Evolutionary conservation across 1,140 invertebrate species (phyloP).

Genomic region (Zophobas atratus): DNA sequence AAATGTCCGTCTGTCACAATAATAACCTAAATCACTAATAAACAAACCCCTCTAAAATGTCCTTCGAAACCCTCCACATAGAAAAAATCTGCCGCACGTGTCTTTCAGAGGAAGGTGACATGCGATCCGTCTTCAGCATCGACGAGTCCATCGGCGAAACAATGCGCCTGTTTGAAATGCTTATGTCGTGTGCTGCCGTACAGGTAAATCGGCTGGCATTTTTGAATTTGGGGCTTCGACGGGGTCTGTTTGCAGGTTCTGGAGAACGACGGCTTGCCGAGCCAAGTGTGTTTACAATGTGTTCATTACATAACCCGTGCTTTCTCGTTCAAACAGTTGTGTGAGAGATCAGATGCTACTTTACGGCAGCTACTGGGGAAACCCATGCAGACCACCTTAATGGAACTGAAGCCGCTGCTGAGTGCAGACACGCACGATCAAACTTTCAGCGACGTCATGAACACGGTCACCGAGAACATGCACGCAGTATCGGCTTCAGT

Average conservation of each 20-base stretch:
- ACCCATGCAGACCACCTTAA: slow-evolving; percentile 43
- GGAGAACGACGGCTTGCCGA: slow-evolving; percentile 68
- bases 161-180: slow-evolving; percentile 58
- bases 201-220: slow-evolving; percentile 3
- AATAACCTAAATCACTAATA: slow-evolving; percentile 31
- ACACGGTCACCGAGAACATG: slow-evolving; percentile 12
- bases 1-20: slow-evolving; percentile 14
- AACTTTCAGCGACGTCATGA: slow-evolving; percentile 23
- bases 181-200: slow-evolving; percentile 57
- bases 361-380: slow-evolving; percentile 60
- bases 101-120: slow-evolving; percentile 55
- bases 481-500: slow-evolving; percentile 1
- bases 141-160: slow-evolving; percentile 55
- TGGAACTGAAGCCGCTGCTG: slow-evolving; percentile 45
- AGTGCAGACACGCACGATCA: slow-evolving; percentile 1
- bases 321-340: slow-evolving; percentile 68
- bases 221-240: not conserved
- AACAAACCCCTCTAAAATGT: slow-evolving; percentile 48
- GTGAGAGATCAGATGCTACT: slow-evolving; percentile 65
- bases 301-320: slow-evolving; percentile 65
- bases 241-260: slow-evolving; percentile 61
- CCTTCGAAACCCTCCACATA: slow-evolving; percentile 54
- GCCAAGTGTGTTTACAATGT: slow-evolving; percentile 67
- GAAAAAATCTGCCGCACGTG: slow-evolving; percentile 64
- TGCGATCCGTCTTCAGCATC: slow-evolving; percentile 57